Conservation (phyloP, 2,888 invertebrate species). For the Thereva nobilitata region DNA sequence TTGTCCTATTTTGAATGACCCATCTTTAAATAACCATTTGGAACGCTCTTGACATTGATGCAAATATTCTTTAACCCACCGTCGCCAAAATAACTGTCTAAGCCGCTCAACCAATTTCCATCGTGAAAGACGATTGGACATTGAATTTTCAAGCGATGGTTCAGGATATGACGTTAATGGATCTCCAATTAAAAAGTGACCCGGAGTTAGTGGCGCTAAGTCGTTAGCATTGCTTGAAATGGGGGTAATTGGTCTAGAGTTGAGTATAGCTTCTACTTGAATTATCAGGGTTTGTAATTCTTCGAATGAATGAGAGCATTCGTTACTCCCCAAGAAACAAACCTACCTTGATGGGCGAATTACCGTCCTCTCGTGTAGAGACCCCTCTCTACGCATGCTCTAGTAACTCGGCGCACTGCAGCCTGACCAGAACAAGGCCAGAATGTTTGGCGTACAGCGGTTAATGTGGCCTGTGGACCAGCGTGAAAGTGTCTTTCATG, state of each 20-base stretch:
- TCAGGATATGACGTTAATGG: too few species aligned
- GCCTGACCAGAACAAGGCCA: conserved; percentile 7
- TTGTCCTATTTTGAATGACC: too few species aligned
- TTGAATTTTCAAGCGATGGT: too few species aligned
- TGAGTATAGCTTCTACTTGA: conserved; percentile 47
- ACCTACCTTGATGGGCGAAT: not conserved
- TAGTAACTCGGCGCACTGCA: not conserved
- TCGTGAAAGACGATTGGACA: too few species aligned
- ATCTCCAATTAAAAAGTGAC: conserved; percentile 41
- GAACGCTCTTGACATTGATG: too few species aligned
- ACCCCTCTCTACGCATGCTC: not conserved
- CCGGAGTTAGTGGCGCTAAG: conserved; percentile 36
- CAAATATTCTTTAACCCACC: too few species aligned
- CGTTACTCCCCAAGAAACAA: not conserved
- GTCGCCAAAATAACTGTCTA: too few species aligned
- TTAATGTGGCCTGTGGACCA: not conserved
- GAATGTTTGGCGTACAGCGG: not conserved
- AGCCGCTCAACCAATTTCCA: too few species aligned
- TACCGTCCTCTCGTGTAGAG: not conserved
- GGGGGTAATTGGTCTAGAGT: conserved; percentile 46
- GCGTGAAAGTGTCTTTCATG: conserved; percentile 6
- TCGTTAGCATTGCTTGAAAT: conserved; percentile 41
- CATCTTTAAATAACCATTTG: too few species aligned
- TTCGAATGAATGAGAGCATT: conserved; percentile 44
- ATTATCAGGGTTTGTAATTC: conserved; percentile 44